Percentiles rank a stretch among this genome's conserved stretches.
phyloP scores from a whole-genome alignment of 1,140 invertebrate genomes.

The Babylonia areolata region DNA sequence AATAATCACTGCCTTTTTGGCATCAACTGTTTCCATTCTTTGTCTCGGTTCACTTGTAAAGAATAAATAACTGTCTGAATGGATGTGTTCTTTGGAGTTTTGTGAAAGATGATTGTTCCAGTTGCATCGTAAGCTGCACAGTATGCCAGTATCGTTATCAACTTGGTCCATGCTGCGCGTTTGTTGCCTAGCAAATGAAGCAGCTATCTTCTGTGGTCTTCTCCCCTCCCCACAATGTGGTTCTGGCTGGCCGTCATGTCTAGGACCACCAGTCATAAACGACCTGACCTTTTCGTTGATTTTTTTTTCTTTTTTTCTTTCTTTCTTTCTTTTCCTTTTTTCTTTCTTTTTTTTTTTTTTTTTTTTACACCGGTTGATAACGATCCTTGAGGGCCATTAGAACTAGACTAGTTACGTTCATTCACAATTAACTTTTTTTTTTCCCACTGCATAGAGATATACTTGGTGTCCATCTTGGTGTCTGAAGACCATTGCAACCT shows the following conservation, averaged over 20 bases:
- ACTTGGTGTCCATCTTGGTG: neutral
- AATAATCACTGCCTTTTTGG: neutral
- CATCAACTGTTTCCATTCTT: neutral
- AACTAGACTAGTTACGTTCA: neutral
- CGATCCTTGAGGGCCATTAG: neutral
- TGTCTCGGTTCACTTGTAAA: neutral
- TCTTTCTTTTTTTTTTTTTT: neutral
- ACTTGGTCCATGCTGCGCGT: neutral
- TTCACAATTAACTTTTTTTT: neutral
- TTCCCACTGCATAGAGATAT: neutral
- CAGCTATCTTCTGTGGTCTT: neutral
- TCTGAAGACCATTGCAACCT: neutral
- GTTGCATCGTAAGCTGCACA: neutral
- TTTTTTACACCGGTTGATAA: neutral
- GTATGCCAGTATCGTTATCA: neutral
- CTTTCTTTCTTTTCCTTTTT: neutral
- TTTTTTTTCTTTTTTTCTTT: neutral
- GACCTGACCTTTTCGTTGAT: neutral
- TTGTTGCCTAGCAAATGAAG: neutral
- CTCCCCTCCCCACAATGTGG: neutral
- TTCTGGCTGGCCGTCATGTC: neutral
- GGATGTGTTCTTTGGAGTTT: slow-evolving; percentile 1
- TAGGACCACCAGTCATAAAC: neutral
- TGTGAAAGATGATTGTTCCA: neutral
- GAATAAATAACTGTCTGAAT: neutral